phyloP scores from a whole-genome alignment of 2,113 vertebrate genomes.

The Pyxicephalus adspersus region DNA sequence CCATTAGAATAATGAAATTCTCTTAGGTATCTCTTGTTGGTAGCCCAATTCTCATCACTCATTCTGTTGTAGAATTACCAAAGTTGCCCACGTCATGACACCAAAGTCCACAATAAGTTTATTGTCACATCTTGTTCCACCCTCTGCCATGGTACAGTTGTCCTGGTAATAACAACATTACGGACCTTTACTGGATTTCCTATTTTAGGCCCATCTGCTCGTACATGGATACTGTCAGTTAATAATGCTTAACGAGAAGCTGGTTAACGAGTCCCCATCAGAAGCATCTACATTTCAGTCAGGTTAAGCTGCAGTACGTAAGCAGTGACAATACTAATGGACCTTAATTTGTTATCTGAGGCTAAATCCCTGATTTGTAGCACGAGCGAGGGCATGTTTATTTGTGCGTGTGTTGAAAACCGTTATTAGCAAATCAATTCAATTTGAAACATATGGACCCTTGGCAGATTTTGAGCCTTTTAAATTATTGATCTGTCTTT shows the following conservation, averaged over 20 bases:
- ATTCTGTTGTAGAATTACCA: too few relatives aligned
- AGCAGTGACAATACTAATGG: conserved; percentile 21
- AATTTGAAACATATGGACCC: neutral
- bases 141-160: neutral
- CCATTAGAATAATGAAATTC: too few relatives aligned
- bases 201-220: conserved; percentile 28
- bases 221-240: conserved; percentile 37
- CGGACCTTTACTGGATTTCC: conserved; percentile 37
- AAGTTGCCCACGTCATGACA: neutral
- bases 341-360: conserved; percentile 9
- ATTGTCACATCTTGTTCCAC: conserved; percentile 4
- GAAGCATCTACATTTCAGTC: conserved; percentile 33
- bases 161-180: conserved; percentile 25
- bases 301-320: conserved; percentile 19
- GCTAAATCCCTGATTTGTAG: conserved; percentile 10
- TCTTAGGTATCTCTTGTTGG: too few relatives aligned
- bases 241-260: conserved; percentile 39
- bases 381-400: neutral
- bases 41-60: too few relatives aligned
- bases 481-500: neutral
- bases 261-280: conserved; percentile 13
- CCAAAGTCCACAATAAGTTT: neutral
- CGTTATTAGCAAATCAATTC: neutral
- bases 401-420: neutral
- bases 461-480: neutral